Base-by-base conservation (phyloP, 2,888 invertebrate genomes). In the Rugalucina vietnamica region DNA sequence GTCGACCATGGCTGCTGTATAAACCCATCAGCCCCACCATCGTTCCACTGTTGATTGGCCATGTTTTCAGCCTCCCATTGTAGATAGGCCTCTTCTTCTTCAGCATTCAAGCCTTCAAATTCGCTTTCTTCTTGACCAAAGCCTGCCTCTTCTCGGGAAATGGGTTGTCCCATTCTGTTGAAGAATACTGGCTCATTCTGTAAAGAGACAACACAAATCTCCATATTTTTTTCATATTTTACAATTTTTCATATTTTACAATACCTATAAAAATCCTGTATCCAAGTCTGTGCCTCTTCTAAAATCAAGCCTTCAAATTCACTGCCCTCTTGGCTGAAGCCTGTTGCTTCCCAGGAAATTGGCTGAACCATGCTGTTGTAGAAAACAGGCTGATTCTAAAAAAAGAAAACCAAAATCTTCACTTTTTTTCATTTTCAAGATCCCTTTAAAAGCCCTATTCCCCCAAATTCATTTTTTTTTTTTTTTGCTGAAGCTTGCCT, bases 111-210 rank as follows among this genome's bases (percentile, higher is more conserved):
- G 14, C 88, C 82, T 36, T 85, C 77, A 75, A 85, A 90, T 37
- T 90, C 89, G 32, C 88, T 85, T 0, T 89, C 90, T 37, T 87
- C 89, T 34, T 85, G 86, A 21, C 79, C 83, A 54, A 89, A 91
- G 0, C 90, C 92, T 27, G 92, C 92, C 81, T 93, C 91, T 80
- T 90, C 89, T 34, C 92, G 85, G 3, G 88, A 88, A 71, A 92
- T 91, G n/a, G 90, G 89, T 78, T 91, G 89, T 3, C 93, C 93
- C 65, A 86, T 54, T 8, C 78, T 76, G 83, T 92, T 89, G 84
- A 91, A 93, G 85, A 93, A 93, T 75, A 92, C 87, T 75, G 93
- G 92, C 78, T 93, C 92, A 86, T 89, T 87, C 91, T 91, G 86
- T 37, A 90, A 85, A 29, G 8, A 49, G 4, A 54, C n/a, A n/a